Evolutionary conservation across 1,140 invertebrate genomes (phyloP), one percentile per base, ranked within the genome.

Genomic region (Drosophila fuyamai): DNA sequence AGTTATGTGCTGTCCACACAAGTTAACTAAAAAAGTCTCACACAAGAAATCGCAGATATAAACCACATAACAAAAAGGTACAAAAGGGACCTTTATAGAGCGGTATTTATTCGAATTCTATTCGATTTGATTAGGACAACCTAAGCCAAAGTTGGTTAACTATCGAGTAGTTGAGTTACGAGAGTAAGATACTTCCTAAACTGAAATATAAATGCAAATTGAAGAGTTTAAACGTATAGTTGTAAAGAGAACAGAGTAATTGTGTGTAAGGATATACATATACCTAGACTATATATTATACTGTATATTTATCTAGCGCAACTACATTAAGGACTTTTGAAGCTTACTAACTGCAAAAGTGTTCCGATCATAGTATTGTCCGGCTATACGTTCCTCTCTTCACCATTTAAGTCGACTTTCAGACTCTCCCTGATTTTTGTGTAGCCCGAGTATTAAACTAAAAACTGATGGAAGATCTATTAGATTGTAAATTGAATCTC

Each of bases 1-100:
- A 47, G 44, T 76, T 66, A 54, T 58, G 62, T 59, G 55, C 71
- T 76, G 59, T 76, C 72, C 73, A 76, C 71, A 53, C 53, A 66
- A 76, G 71, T 76, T 76, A 76, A 58, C 71, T 75, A 76, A 70
- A 36, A 36, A 57, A 27, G 12, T 56, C 46, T 63, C 51, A 43
- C 40, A 13, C 38, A 47, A 43, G 9, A 9, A 67, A 51, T 32
- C 55, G 43, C 54, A 32, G 51, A 41, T 56, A 23, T 29, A 61
- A 56, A 27, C 32, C 27, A 53, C 9, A 56, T 61, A 61, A 60
- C 16, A 5, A 9, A 8, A 38, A n/a, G 35, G 27, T 32, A 55
- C 10, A 9, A 10, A 16, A 16, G 47, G 47, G 27, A 32, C 47
- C 29, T 18, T 9, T 27, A 41, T 16, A 32, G 32, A n/a, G 5